A percentile compares a stretch with the other conserved stretches of the same genome.
These are phyloP conservation scores for Leucozona laternaria DNA, from an alignment of 2,888 invertebrate species.

Conservation along the genomic window DNA sequence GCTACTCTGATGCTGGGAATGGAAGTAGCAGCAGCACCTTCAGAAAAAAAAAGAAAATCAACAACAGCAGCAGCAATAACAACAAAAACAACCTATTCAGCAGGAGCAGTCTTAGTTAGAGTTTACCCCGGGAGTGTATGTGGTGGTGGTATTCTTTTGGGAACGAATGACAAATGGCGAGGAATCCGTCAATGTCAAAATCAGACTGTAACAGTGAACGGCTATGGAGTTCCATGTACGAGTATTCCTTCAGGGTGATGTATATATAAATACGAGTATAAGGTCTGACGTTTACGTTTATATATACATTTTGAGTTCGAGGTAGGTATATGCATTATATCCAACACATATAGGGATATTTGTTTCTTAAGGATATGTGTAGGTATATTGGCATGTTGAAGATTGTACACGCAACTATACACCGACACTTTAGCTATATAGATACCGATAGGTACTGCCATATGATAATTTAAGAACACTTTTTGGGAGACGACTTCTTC, in stretches of 20 bases:
- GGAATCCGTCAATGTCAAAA: constrained; percentile 84
- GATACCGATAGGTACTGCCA: constrained; percentile 26
- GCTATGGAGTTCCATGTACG: constrained; percentile 67
- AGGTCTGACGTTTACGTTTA: constrained; percentile 27
- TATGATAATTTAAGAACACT: constrained; percentile 29
- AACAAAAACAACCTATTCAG: constrained; percentile 40
- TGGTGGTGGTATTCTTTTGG: constrained; percentile 79
- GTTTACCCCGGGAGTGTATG: constrained; percentile 24
- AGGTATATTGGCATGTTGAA: constrained; percentile 46
- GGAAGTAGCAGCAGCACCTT: constrained; percentile 60
- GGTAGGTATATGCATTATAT: not conserved
- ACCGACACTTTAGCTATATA: constrained; percentile 5
- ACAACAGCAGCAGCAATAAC: constrained; percentile 41
- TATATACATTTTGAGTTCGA: constrained; percentile 22
- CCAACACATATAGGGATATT: not conserved
- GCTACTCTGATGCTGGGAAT: constrained; percentile 52
- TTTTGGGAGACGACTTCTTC: constrained; percentile 50
- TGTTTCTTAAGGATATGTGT: constrained; percentile 34
- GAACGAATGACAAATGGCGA: constrained; percentile 83
- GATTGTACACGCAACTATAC: constrained; percentile 31
- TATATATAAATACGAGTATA: constrained; percentile 61
- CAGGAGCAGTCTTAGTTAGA: constrained; percentile 36
- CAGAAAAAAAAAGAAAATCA: constrained; percentile 44
- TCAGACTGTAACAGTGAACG: constrained; percentile 84
- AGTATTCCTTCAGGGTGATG: constrained; percentile 67